Evolutionary conservation across 2,888 invertebrate species (phyloP).

Genomic region (Helobdella robusta): DNA sequence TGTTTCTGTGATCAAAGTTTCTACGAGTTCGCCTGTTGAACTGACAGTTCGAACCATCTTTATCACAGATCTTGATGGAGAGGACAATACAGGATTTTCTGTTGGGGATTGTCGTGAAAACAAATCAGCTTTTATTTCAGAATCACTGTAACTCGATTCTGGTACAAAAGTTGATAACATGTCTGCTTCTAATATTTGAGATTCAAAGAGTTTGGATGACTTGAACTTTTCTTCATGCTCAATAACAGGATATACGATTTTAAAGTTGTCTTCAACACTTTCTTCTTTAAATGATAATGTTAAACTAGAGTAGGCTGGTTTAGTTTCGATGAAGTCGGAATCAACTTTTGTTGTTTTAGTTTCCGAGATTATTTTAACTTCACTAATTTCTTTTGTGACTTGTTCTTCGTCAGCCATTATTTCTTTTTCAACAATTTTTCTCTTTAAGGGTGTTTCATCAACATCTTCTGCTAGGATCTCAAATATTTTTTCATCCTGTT

Average conservation of each 20-base stretch:
- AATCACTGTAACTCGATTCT: too few species aligned
- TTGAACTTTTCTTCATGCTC: too few species aligned
- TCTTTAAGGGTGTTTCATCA: conserved; percentile 10
- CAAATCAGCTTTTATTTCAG: not conserved
- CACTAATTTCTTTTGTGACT: not conserved
- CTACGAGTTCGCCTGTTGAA: conserved; percentile 33
- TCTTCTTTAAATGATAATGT: too few species aligned
- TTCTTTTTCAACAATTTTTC: conserved; percentile 1
- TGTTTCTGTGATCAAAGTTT: conserved; percentile 34
- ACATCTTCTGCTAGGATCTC: not conserved
- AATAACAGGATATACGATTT: too few species aligned
- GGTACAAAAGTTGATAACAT: too few species aligned
- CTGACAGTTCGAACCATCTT: conserved; percentile 30
- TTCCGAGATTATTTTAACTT: not conserved
- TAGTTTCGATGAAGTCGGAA: not conserved
- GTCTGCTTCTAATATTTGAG: too few species aligned
- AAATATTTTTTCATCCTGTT: not conserved
- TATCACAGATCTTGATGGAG: not conserved
- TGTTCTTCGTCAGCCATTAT: not conserved
- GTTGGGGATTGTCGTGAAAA: not conserved
- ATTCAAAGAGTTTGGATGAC: too few species aligned
- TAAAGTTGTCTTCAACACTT: too few species aligned
- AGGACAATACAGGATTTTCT: too few species aligned
- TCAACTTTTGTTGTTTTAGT: not conserved
- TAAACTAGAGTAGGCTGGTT: too few species aligned